Conservation (phyloP, 2,113 vertebrate genomes). For the Columbina picui region DNA sequence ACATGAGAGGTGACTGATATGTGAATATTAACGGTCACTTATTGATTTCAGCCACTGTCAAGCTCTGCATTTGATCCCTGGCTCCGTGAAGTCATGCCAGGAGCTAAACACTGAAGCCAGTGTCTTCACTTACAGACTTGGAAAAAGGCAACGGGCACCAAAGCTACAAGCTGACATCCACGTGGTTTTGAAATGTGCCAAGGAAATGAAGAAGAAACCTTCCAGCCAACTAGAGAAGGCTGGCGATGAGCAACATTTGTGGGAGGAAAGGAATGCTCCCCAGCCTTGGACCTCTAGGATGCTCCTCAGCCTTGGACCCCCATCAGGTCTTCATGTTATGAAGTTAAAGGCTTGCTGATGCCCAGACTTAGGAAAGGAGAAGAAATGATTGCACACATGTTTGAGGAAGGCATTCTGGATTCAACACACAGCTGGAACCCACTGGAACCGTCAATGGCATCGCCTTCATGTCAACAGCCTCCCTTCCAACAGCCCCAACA, state of each 20-base stretch:
- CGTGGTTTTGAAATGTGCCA: background rate
- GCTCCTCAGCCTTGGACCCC: background rate
- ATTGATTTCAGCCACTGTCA: background rate
- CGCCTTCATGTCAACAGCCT: rapidly evolving
- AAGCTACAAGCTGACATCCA: rapidly evolving
- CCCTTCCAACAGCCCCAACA: background rate
- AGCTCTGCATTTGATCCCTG: background rate
- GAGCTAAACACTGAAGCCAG: background rate
- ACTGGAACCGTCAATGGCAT: rapidly evolving
- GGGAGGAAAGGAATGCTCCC: background rate
- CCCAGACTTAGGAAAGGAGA: background rate
- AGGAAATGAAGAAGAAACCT: background rate
- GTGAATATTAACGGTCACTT: rapidly evolving
- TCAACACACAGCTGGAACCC: background rate
- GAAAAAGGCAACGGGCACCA: background rate
- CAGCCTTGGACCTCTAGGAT: background rate
- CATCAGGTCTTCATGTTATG: background rate
- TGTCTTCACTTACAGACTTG: background rate
- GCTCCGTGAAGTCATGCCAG: background rate
- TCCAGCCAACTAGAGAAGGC: background rate
- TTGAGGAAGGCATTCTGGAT: background rate
- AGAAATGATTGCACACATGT: rapidly evolving
- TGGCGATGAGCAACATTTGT: rapidly evolving
- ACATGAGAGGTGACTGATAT: rapidly evolving
- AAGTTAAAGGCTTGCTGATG: background rate